These are phyloP conservation scores for Sciaenops ocellatus DNA, from an alignment of 2,797 vertebrate species.

Conservation along the genomic window DNA sequence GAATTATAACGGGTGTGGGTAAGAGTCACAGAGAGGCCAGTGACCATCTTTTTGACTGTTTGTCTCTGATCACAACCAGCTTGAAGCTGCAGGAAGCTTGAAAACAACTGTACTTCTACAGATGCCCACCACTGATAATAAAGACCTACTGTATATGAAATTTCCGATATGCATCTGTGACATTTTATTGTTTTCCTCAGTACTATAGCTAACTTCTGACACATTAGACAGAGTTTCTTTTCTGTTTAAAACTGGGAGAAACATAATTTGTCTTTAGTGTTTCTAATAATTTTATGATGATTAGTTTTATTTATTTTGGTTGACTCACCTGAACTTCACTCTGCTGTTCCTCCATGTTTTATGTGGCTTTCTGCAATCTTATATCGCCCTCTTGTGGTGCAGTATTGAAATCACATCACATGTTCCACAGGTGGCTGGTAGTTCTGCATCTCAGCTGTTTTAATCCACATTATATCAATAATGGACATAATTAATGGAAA, in stretches of 20 bases:
- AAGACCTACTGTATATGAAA: neutral
- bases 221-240: neutral
- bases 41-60: conserved; percentile 13
- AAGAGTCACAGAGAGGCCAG: conserved; percentile 41
- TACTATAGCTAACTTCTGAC: neutral
- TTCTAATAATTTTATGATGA: neutral
- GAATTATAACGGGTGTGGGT: conserved; percentile 31
- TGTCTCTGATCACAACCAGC: conserved; percentile 29
- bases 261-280: neutral
- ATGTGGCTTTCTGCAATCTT: neutral
- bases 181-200: neutral
- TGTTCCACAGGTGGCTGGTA: conserved; percentile 47
- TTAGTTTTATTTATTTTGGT: accelerated
- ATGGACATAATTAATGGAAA: neutral
- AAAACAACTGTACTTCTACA: neutral
- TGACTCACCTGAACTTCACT: neutral
- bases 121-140: neutral
- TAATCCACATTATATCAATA: neutral
- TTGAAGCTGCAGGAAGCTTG: neutral
- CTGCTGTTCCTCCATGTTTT: neutral
- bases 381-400: conserved; percentile 71
- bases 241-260: neutral
- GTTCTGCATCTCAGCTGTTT: neutral
- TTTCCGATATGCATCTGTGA: neutral
- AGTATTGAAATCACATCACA: conserved; percentile 50